These are phyloP conservation scores for Morelia viridis DNA, from an alignment of 2,797 vertebrate species.

Conservation along the genomic window DNA sequence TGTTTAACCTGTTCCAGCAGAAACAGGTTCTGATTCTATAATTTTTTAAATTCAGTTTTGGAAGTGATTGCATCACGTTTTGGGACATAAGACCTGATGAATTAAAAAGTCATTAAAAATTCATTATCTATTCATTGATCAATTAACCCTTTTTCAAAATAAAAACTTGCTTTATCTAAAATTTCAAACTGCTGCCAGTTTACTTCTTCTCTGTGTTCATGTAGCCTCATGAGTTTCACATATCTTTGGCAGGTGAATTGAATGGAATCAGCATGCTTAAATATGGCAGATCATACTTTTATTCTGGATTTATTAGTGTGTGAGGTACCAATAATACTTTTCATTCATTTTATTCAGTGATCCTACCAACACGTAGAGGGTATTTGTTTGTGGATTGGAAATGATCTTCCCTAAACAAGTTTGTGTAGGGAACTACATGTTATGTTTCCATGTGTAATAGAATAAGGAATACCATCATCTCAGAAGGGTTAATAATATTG, in stretches of 20 bases:
- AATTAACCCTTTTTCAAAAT: constrained; percentile 22
- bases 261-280: not conserved
- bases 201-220: not conserved
- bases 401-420: no score
- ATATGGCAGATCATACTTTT: not conserved
- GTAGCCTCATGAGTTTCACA: fast-evolving
- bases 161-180: constrained; percentile 12
- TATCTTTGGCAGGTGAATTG: not conserved
- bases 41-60: not conserved
- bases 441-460: not conserved
- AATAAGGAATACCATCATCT: not conserved
- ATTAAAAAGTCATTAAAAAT: no score
- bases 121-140: not conserved
- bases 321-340: not conserved
- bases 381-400: not conserved
- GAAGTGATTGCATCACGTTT: no score
- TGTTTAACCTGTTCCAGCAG: constrained; percentile 35
- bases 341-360: not conserved
- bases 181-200: constrained; percentile 8
- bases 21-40: constrained; percentile 27
- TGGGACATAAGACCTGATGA: no score
- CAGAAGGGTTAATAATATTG: not conserved
- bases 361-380: no score
- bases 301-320: not conserved
- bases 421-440: not conserved